These are phyloP conservation scores for Onychomys arenicola DNA, from an alignment of 2,797 vertebrate species.

Conservation along the genomic window DNA sequence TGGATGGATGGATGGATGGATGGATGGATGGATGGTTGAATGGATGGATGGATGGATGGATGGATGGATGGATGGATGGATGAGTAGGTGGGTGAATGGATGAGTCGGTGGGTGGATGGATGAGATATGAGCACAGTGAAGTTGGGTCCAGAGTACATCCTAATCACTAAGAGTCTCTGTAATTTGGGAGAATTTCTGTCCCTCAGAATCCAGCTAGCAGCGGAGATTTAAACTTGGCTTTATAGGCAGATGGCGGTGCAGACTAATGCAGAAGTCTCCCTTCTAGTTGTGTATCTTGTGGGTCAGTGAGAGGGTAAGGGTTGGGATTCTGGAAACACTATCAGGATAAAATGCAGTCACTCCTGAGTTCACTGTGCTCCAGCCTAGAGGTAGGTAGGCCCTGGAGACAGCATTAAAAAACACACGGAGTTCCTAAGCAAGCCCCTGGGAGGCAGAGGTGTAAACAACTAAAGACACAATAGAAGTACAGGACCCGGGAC, in stretches of 20 bases:
- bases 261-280: not conserved
- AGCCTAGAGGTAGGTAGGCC: not conserved
- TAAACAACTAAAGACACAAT: not conserved
- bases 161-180: not conserved
- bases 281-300: not conserved
- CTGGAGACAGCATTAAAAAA: conserved; percentile 42
- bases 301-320: not conserved
- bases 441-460: not conserved
- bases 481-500: not conserved
- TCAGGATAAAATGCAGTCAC: not conserved
- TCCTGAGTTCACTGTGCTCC: not conserved
- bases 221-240: no score
- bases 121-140: not conserved
- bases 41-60: not conserved
- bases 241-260: not conserved
- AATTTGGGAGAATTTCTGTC: not conserved
- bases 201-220: not conserved
- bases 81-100: not conserved
- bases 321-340: not conserved
- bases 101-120: not conserved
- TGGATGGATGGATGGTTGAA: not conserved
- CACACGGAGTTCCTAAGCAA: no score
- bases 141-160: not conserved
- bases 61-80: not conserved
- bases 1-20: not conserved